Base-by-base conservation (phyloP, 2,797 vertebrate genomes). In the Discoglossus pictus region DNA sequence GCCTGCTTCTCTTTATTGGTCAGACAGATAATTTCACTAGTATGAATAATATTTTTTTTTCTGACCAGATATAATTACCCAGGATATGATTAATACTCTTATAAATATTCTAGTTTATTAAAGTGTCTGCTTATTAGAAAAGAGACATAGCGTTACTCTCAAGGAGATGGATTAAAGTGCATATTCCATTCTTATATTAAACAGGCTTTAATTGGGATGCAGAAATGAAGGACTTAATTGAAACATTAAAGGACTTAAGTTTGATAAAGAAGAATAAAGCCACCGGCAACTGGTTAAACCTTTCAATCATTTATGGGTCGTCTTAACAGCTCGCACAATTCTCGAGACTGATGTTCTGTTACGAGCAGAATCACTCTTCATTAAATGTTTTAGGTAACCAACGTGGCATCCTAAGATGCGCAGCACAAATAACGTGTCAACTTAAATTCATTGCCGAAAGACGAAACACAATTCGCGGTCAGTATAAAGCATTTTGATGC, bases 191-290 rank as follows among this genome's bases (percentile, higher is more conserved):
- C 7, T 39, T 51, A n/a, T 23, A 51, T 65, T 69, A 75, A 76
- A 42, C 16, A 70, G 47, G 31, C 68, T 67, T 76, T 74, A 75
- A 78, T 71, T 76, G 55, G 66, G 76, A 75, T 76, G 72, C 66
- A 52, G 52, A 44, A n/a, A 56, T 44, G n/a, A 68, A 63, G 42
- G 64, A 54, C 46, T 7, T 63, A 63, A 13, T 65, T 72, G 73
- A 77, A 74, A 76, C 72, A 71, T 75, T 65, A 39, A 63, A 60
- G 31, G 46, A 8, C 70, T 72, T 61, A 25, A 34, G 72, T 72
- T 72, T 73, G 73, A 74, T 78, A 78, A 77, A 65, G 54, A 78
- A 61, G 6, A 66, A 52, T 62, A 75, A 76, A 76, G 73, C 75
- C 61, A 70, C 42, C 64, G 64, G 60, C 65, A 74, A 16, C 43